These are phyloP conservation scores for Myripristis murdjan DNA, from an alignment of 2,797 vertebrate genomes.

Conservation along the genomic window DNA sequence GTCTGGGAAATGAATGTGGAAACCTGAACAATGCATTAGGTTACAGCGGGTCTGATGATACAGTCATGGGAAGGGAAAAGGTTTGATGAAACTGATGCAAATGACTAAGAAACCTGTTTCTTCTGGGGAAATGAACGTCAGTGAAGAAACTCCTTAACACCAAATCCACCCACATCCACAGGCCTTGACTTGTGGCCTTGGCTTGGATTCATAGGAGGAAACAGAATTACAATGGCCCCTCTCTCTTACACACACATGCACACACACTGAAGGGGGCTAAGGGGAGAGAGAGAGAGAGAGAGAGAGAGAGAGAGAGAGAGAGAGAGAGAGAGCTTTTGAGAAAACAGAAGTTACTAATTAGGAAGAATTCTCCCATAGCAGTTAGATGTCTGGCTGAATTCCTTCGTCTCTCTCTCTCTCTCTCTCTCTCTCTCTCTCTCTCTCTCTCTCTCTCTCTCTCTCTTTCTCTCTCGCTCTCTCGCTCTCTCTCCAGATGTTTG, in stretches of 20 bases:
- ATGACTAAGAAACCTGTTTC: slow-evolving; percentile 56
- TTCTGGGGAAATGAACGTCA: slow-evolving; percentile 60
- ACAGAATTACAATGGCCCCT: slow-evolving; percentile 51
- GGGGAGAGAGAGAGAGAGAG: too few relatives aligned
- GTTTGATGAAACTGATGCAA: slow-evolving; percentile 38
- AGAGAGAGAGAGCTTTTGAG: slow-evolving; percentile 62
- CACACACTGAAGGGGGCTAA: slow-evolving; percentile 13
- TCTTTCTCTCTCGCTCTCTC: too few relatives aligned
- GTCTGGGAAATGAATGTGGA: slow-evolving; percentile 53
- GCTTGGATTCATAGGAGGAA: slow-evolving; percentile 59
- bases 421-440: slow-evolving; percentile 25
- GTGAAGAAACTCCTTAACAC: slow-evolving; percentile 36
- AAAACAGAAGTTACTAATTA: slow-evolving; percentile 83
- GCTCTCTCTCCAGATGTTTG: slow-evolving; percentile 79
- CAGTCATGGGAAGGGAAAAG: slow-evolving; percentile 68
- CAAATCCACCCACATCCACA: slow-evolving; percentile 39
- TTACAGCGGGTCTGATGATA: slow-evolving; percentile 41
- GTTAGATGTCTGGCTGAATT: slow-evolving; percentile 72
- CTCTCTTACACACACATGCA: slow-evolving; percentile 26
- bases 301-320: too few relatives aligned
- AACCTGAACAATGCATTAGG: slow-evolving; percentile 65
- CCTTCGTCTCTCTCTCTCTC: slow-evolving; percentile 38
- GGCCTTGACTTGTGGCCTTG: slow-evolving; percentile 61
- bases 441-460: too few relatives aligned
- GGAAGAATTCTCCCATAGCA: slow-evolving; percentile 72